These are phyloP conservation scores for Torymus tubicola DNA, from an alignment of 2,888 invertebrate species.

Conservation along the genomic window DNA sequence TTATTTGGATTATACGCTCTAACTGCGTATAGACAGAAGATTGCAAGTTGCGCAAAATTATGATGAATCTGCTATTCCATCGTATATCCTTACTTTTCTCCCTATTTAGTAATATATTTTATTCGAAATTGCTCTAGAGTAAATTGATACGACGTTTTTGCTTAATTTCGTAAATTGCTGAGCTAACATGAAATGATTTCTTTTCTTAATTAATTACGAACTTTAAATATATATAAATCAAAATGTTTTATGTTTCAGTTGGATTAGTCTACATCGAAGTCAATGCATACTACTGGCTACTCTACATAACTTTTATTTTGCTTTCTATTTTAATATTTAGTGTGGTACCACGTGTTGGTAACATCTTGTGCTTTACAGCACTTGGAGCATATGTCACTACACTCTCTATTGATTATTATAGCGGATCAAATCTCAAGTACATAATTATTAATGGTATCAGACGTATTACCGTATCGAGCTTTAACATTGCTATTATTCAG, in stretches of 20 bases:
- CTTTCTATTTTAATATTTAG: conserved; percentile 77
- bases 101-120: conserved; percentile 37
- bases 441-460: conserved; percentile 83
- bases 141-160: not conserved
- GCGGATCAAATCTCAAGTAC: conserved; percentile 83
- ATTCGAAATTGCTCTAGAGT: not conserved
- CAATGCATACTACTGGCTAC: conserved; percentile 82
- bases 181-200: not conserved
- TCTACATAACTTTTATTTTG: conserved; percentile 79
- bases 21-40: conserved; percentile 15
- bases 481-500: conserved; percentile 79
- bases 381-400: conserved; percentile 82
- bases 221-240: not conserved
- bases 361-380: conserved; percentile 81
- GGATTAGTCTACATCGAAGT: conserved; percentile 76
- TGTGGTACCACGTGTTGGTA: conserved; percentile 78
- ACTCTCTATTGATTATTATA: conserved; percentile 81
- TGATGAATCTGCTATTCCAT: conserved; percentile 45
- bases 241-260: conserved; percentile 73
- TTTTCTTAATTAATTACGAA: no score
- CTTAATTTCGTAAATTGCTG: not conserved
- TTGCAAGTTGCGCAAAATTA: conserved; percentile 47
- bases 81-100: conserved; percentile 22
- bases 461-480: conserved; percentile 80
- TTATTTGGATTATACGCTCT: conserved; percentile 70